Evolutionary conservation across 2,113 vertebrate species (phyloP).

Genomic region (Tonatia bakeri): DNA sequence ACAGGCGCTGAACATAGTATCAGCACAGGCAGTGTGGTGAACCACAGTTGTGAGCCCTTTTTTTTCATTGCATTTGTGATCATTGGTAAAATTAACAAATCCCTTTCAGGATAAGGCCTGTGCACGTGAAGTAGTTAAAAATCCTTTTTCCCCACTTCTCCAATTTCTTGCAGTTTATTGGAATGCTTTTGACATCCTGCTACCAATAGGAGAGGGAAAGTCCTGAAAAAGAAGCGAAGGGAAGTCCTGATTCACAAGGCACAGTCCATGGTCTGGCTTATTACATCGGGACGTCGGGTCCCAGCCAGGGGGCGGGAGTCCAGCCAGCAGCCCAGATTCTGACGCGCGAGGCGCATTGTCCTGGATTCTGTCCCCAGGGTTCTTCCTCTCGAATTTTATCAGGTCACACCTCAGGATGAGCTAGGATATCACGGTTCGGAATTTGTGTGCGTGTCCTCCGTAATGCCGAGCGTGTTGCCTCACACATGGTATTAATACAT

Average conservation of each 20-base stretch:
- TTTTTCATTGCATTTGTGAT: background rate
- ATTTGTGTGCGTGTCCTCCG: background rate
- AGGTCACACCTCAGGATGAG: background rate
- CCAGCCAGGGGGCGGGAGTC: background rate
- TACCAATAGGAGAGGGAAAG: background rate
- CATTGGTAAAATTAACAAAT: background rate
- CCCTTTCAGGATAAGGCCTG: background rate
- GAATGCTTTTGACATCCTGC: background rate
- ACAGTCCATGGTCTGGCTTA: background rate
- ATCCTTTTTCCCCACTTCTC: background rate
- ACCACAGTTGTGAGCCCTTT: background rate
- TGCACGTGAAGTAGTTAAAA: background rate
- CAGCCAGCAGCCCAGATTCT: background rate
- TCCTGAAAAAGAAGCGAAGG: background rate
- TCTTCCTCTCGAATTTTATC: slow-evolving; percentile 23
- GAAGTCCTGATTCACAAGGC: background rate
- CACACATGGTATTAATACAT: background rate
- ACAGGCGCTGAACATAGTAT: background rate
- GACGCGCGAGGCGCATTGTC: background rate
- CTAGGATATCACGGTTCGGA: background rate
- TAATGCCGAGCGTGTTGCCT: background rate
- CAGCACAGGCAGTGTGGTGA: background rate
- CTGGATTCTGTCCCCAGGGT: background rate
- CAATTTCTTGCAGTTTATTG: background rate
- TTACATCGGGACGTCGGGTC: background rate